Conservation (phyloP, 2,113 vertebrate species). For the Tricholaema leucomelas region DNA sequence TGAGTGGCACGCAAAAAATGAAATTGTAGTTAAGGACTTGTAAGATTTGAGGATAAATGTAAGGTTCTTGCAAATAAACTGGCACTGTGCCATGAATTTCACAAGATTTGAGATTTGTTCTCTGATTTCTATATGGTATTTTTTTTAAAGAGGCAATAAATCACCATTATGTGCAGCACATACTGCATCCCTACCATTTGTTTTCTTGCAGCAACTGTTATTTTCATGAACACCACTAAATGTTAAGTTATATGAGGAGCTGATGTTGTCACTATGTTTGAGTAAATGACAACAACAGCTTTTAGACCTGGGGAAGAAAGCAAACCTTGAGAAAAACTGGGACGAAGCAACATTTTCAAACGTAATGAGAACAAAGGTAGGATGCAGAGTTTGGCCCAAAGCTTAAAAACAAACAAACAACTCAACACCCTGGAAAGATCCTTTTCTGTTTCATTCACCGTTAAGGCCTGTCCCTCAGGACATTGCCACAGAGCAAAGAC, state of each 20-base stretch:
- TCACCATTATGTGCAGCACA: background rate
- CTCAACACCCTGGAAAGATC: background rate
- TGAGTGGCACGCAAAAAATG: constrained; percentile 55
- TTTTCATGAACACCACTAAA: background rate
- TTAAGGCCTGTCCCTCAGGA: background rate
- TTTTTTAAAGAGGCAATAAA: background rate
- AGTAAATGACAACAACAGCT: background rate
- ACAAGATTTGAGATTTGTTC: background rate
- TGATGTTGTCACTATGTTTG: background rate
- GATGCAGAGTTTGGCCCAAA: background rate
- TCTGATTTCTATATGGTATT: background rate
- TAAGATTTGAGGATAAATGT: background rate
- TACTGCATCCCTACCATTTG: background rate
- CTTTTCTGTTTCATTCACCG: background rate
- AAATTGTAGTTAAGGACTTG: background rate
- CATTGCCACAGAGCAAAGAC: background rate
- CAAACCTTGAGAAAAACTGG: background rate
- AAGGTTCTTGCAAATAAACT: background rate
- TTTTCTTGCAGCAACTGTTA: background rate
- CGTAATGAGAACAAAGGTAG: background rate
- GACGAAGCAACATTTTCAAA: background rate
- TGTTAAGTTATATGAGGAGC: background rate
- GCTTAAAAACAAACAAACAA: background rate
- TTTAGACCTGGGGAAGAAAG: background rate
- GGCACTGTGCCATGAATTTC: background rate